A percentile compares a stretch with the other conserved stretches of the same genome.
Conservation (phyloP, 2,113 vertebrate genomes). For the Mobula hypostoma region DNA sequence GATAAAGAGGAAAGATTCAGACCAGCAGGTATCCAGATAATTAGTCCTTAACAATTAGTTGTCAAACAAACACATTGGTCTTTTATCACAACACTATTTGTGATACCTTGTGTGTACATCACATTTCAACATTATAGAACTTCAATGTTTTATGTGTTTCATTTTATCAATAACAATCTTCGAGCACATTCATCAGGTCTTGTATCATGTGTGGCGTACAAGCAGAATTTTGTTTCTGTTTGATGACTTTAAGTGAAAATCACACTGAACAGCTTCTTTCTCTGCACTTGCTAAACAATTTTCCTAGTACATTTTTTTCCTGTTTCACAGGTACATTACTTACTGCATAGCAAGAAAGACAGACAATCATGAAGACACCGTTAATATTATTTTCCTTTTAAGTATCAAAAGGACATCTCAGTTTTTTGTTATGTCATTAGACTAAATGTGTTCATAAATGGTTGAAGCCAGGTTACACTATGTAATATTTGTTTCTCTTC, state of each 20-base stretch:
- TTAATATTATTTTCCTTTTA: not conserved
- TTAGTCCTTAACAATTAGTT: no score
- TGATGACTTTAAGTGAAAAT: no score
- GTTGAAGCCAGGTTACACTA: not conserved
- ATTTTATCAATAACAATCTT: no score
- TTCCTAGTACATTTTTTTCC: not conserved
- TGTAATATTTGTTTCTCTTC: not conserved
- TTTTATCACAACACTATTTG: no score
- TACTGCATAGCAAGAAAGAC: not conserved
- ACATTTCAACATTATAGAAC: no score
- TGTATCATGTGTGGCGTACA: not conserved
- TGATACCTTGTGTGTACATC: no score
- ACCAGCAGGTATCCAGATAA: no score
- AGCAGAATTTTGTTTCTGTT: not conserved
- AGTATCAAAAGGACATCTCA: not conserved
- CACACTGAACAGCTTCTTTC: not conserved
- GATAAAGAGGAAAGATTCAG: no score
- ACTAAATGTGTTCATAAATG: not conserved
- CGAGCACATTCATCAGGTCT: not conserved
- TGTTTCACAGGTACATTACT: not conserved
- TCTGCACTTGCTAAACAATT: not conserved
- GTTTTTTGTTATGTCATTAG: not conserved
- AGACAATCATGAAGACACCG: not conserved
- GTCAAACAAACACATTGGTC: no score
- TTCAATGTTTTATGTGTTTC: no score